phyloP scores from a whole-genome alignment of 2,113 vertebrate species.

The Lepus americanus region DNA sequence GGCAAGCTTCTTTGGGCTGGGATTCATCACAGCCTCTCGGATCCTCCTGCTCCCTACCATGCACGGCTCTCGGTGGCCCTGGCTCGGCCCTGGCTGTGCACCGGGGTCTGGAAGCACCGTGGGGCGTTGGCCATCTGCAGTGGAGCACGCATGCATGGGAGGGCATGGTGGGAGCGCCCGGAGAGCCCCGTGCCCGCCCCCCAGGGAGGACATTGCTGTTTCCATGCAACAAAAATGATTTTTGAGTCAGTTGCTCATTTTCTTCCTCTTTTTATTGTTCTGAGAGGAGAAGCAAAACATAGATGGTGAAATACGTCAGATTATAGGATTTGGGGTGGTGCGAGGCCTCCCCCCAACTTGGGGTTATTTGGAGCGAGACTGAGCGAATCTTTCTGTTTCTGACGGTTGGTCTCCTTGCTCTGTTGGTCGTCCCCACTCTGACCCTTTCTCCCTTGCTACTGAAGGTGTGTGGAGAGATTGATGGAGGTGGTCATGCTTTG shows the following conservation, averaged over 20 bases:
- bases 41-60: not conserved
- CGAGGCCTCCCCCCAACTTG: not conserved
- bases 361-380: not conserved
- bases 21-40: not conserved
- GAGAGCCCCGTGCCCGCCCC: not conserved
- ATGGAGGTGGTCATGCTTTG: conserved; percentile 64
- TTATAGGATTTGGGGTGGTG: too few species aligned
- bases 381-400: not conserved
- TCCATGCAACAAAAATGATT: not conserved
- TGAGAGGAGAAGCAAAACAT: not conserved
- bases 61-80: not conserved
- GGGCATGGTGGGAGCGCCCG: not conserved
- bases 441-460: not conserved
- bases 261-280: conserved; percentile 31
- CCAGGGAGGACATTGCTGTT: not conserved
- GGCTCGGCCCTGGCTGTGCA: not conserved
- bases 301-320: not conserved
- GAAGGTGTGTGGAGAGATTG: conserved; percentile 68
- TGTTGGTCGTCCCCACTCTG: too few species aligned
- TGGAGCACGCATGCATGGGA: not conserved
- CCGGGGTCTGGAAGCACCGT: not conserved
- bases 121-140: not conserved
- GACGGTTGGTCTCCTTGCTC: not conserved
- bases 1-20: not conserved
- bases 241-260: conserved; percentile 1